Evolutionary conservation across 2,113 vertebrate species (phyloP).

Genomic region (Microtus oregoni): DNA sequence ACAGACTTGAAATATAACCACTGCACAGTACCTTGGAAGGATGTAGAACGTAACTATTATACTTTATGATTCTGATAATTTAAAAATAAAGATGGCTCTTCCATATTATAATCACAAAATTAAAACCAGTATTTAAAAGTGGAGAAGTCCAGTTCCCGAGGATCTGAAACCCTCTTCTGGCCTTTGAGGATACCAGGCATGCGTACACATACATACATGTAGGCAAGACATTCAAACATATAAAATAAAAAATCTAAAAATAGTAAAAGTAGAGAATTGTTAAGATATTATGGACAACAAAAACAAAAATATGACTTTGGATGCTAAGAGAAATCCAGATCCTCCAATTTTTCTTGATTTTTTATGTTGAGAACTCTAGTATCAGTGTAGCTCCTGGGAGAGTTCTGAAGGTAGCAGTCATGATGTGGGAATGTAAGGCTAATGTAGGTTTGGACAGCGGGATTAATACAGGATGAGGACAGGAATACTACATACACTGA

Average conservation of each 20-base stretch:
- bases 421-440: not conserved
- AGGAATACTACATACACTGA: not conserved
- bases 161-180: not conserved
- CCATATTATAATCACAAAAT: not conserved
- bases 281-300: not conserved
- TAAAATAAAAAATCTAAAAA: not conserved
- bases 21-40: not conserved
- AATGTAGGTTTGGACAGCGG: not conserved
- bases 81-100: not conserved
- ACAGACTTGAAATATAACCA: not conserved
- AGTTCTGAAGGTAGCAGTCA: not conserved
- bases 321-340: constrained; percentile 23
- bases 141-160: not conserved
- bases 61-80: not conserved
- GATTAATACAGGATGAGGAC: not conserved
- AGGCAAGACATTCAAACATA: not conserved
- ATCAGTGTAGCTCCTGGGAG: not conserved
- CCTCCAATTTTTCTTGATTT: not conserved
- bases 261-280: too few relatives aligned
- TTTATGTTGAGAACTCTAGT: constrained; percentile 20
- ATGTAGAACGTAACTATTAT: not conserved
- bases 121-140: not conserved
- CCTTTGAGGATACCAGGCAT: not conserved
- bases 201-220: not conserved
- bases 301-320: constrained; percentile 2